Evolutionary conservation across 2,888 invertebrate species (phyloP).

Genomic region (Macrophya alboannulata): DNA sequence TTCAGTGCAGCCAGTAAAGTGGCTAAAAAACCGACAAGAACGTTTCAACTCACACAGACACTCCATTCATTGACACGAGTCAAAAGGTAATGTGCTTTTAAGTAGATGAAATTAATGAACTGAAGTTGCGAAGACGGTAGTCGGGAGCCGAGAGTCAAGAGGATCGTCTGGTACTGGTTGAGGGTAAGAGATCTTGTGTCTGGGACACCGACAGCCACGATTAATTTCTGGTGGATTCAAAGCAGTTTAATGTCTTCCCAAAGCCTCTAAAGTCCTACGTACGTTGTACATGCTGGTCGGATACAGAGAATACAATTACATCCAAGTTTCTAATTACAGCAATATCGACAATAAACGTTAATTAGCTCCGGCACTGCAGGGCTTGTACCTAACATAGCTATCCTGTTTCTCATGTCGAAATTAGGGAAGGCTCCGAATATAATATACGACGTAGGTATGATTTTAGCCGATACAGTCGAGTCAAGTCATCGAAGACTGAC

Average conservation of each 20-base stretch:
- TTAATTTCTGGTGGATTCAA: slow-evolving; percentile 30
- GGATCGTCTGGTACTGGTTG: background rate
- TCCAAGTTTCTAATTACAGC: slow-evolving; percentile 31
- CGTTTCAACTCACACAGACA: slow-evolving; percentile 31
- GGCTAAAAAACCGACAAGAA: slow-evolving; percentile 25
- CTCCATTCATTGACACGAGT: slow-evolving; percentile 44
- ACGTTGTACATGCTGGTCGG: background rate
- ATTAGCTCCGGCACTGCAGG: background rate
- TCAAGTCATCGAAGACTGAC: no score
- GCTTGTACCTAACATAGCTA: background rate
- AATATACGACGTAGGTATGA: no score
- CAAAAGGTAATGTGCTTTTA: slow-evolving; percentile 54
- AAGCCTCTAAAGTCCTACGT: slow-evolving; percentile 9
- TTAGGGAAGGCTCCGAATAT: background rate
- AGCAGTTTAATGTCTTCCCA: slow-evolving; percentile 39
- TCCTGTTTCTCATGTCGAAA: background rate
- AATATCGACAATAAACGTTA: slow-evolving; percentile 26
- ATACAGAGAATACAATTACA: background rate
- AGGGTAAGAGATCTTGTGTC: slow-evolving; percentile 8
- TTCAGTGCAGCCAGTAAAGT: no score
- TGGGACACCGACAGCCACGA: slow-evolving; percentile 1
- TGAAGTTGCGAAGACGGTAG: slow-evolving; percentile 45
- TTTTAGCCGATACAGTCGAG: no score
- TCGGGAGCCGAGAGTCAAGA: slow-evolving; percentile 9
- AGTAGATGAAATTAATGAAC: slow-evolving; percentile 54